phyloP scores from a whole-genome alignment of 1,140 invertebrate species.

The Apocrypta bakeri region DNA sequence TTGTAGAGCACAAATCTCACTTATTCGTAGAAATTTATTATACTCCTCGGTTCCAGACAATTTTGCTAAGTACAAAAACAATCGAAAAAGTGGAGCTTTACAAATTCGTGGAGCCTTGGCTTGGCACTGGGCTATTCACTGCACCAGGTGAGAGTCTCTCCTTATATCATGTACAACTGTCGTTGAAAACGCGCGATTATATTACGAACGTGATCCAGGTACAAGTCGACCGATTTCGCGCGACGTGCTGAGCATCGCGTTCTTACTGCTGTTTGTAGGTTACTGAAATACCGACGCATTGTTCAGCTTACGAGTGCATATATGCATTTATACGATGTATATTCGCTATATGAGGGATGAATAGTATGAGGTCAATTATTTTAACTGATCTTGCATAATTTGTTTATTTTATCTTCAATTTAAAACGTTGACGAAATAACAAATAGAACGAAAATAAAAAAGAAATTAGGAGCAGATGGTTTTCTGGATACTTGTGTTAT shows the following conservation, averaged over 20 bases:
- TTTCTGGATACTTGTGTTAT: too few relatives aligned
- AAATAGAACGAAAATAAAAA: too few relatives aligned
- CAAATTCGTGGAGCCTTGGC: slow-evolving; percentile 79
- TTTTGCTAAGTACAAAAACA: slow-evolving; percentile 78
- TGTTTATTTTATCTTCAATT: too few relatives aligned
- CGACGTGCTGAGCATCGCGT: slow-evolving; percentile 5
- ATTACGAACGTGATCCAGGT: slow-evolving; percentile 51
- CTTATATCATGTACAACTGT: background rate
- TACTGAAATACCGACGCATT: background rate
- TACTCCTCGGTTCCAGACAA: slow-evolving; percentile 71
- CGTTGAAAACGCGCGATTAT: slow-evolving; percentile 3
- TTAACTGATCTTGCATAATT: too few relatives aligned
- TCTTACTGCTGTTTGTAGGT: slow-evolving; percentile 23
- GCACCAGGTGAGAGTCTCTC: slow-evolving; percentile 73
- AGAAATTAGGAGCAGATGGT: too few relatives aligned
- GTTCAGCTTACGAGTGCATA: background rate
- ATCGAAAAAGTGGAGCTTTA: slow-evolving; percentile 85
- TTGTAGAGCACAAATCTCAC: too few relatives aligned
- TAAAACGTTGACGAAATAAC: too few relatives aligned
- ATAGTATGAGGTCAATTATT: too few relatives aligned
- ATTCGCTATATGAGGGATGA: background rate
- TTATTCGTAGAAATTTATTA: too few relatives aligned
- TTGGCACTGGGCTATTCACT: slow-evolving; percentile 84
- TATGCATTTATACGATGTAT: background rate
- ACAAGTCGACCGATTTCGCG: slow-evolving; percentile 55